Evolutionary conservation across 2,113 vertebrate species (phyloP), one percentile per base, ranked within the genome.

Genomic region (Triplophysa tibetana): DNA sequence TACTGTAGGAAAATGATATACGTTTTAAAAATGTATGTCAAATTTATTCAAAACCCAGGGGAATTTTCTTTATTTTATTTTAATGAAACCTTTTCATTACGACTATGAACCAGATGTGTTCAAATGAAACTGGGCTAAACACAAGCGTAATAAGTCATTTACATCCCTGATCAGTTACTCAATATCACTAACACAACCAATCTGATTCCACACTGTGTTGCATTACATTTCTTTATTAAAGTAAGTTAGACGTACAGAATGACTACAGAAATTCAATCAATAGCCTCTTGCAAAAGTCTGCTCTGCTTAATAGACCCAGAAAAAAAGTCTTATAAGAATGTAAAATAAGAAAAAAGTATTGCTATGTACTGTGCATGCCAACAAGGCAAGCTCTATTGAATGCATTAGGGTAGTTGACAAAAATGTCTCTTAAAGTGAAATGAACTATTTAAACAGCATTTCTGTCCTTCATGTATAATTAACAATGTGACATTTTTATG

Each of bases 211-310:
- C 75, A 77, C 63, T 78, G 78, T 78, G 77, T 66, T 79, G 70
- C 75, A 68, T 60, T 74, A 76, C 83, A 86, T 81, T 78, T 85
- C 77, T 70, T 1, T 21, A 54, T 11, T 9, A 75, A 41, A 16
- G 70, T 75, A 77, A 79, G 83, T 64, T 24, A 33, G 67, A 66
- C 56, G 73, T 78, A 87, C 81, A 88, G 85, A 80, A 52, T 75
- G 81, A 54, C 75, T 84, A 84, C 81, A 82, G 84, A 77, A 60
- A 84, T 81, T 80, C 87, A 77, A 78, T 81, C 72, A 74, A 85
- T 45, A 83, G 61, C 50, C n/a, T n/a, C 23, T 48, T 81, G 82
- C 81, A 63, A n/a, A 56, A 81, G 83, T 68, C 16, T 23, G 1
- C 43, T 68, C 16, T 23, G 1, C 43, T 86, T 84, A 87, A 82